phyloP scores from a whole-genome alignment of 1,140 invertebrate genomes.

The Cydia strobilella region DNA sequence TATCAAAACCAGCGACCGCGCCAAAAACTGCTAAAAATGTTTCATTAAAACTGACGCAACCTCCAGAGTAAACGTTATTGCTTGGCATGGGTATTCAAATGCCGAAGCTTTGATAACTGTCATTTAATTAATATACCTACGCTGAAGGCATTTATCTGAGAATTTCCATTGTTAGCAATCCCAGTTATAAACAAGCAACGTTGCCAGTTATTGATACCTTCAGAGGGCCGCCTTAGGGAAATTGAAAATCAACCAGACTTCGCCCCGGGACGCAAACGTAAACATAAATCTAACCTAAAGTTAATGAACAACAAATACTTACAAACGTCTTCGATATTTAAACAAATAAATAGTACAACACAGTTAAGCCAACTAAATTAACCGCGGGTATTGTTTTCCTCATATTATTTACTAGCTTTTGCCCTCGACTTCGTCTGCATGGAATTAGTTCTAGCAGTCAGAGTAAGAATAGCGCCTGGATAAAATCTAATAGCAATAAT shows the following conservation, averaged over 20 bases:
- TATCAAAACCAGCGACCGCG: slow-evolving; percentile 7
- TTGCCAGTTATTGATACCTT: slow-evolving; percentile 25
- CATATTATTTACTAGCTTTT: too few relatives aligned
- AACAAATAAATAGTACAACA: not conserved
- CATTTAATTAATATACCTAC: not conserved
- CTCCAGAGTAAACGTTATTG: not conserved
- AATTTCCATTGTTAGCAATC: slow-evolving; percentile 26
- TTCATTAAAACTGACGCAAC: not conserved
- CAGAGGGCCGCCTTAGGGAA: slow-evolving; percentile 22
- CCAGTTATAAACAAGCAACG: slow-evolving; percentile 18
- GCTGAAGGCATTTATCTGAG: not conserved
- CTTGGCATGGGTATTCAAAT: not conserved
- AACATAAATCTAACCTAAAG: slow-evolving; percentile 24
- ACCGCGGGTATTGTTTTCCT: not conserved
- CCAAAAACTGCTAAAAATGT: slow-evolving; percentile 6
- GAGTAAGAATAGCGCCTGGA: too few relatives aligned
- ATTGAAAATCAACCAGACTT: slow-evolving; percentile 28
- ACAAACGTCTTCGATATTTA: slow-evolving; percentile 24
- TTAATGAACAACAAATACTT: slow-evolving; percentile 32
- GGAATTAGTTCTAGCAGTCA: too few relatives aligned
- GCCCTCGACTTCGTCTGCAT: too few relatives aligned
- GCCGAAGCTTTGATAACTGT: not conserved
- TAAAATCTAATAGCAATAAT: too few relatives aligned
- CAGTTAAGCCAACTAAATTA: slow-evolving; percentile 10
- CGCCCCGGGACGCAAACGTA: slow-evolving; percentile 17